Evolutionary conservation across 2,888 invertebrate genomes (phyloP).

Genomic region (Agrypnus murinus): DNA sequence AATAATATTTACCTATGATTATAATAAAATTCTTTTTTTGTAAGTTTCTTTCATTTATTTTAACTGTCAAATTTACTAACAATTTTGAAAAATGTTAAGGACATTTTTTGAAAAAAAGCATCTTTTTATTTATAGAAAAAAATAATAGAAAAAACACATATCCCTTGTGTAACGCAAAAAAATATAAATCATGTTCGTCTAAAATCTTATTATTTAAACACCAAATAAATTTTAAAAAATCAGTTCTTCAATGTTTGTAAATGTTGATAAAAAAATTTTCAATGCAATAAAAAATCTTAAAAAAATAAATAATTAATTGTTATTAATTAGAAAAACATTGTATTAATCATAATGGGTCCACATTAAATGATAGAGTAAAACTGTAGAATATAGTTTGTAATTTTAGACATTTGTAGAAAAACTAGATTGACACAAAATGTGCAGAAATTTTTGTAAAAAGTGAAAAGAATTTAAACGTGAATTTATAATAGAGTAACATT

Average conservation of each 20-base stretch:
- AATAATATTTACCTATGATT: slow-evolving; percentile 12
- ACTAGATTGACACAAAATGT: neutral
- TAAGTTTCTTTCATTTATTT: slow-evolving; percentile 24
- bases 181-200: slow-evolving; percentile 13
- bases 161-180: too few species aligned
- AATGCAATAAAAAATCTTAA: slow-evolving; percentile 15
- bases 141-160: too few species aligned
- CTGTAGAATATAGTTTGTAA: slow-evolving; percentile 23
- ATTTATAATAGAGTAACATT: too few species aligned
- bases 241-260: neutral
- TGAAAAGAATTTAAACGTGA: too few species aligned
- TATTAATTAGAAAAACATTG: slow-evolving; percentile 26
- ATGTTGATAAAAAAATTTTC: slow-evolving; percentile 3
- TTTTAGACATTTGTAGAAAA: slow-evolving; percentile 1
- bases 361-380: slow-evolving; percentile 23
- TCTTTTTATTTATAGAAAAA: too few species aligned
- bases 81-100: slow-evolving; percentile 18
- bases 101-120: slow-evolving; percentile 3
- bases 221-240: neutral
- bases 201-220: neutral
- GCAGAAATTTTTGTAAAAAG: neutral
- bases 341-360: slow-evolving; percentile 44
- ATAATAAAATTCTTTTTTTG: slow-evolving; percentile 29
- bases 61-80: slow-evolving; percentile 40
- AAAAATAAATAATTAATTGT: slow-evolving; percentile 13